Evolutionary conservation across 2,797 vertebrate genomes (phyloP).

Genomic region (Malurus leucopterus): DNA sequence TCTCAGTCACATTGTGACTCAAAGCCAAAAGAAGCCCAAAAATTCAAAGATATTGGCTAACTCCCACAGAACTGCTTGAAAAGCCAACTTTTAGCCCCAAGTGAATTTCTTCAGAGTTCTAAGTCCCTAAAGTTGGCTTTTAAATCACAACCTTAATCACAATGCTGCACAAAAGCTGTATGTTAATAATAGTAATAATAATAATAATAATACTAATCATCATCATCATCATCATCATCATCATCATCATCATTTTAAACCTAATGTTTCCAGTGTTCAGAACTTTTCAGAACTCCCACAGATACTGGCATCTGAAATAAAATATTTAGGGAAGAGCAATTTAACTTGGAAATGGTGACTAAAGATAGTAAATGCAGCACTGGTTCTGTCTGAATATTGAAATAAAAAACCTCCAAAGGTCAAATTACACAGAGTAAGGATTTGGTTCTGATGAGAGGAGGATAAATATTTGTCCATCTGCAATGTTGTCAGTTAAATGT

Average conservation of each 20-base stretch:
- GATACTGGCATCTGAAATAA: background rate
- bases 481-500: background rate
- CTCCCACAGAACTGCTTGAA: constrained; percentile 35
- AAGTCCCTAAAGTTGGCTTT: constrained; percentile 29
- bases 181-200: background rate
- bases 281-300: background rate
- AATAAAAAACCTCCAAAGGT: background rate
- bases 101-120: constrained; percentile 31
- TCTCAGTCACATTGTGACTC: constrained; percentile 35
- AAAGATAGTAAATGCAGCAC: background rate
- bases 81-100: constrained; percentile 42
- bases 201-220: background rate
- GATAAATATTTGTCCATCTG: background rate
- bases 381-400: background rate
- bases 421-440: background rate
- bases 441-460: background rate
- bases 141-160: constrained; percentile 28
- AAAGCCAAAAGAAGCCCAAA: constrained; percentile 36
- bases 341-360: background rate
- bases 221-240: too few species aligned
- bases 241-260: background rate
- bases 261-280: background rate
- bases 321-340: background rate
- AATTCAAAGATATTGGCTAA: constrained; percentile 34
- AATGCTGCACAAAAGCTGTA: background rate